Percentiles rank a stretch among this genome's conserved stretches.
Evolutionary conservation across 2,113 vertebrate genomes (phyloP).

Genomic region (Monarcha castaneiventris): DNA sequence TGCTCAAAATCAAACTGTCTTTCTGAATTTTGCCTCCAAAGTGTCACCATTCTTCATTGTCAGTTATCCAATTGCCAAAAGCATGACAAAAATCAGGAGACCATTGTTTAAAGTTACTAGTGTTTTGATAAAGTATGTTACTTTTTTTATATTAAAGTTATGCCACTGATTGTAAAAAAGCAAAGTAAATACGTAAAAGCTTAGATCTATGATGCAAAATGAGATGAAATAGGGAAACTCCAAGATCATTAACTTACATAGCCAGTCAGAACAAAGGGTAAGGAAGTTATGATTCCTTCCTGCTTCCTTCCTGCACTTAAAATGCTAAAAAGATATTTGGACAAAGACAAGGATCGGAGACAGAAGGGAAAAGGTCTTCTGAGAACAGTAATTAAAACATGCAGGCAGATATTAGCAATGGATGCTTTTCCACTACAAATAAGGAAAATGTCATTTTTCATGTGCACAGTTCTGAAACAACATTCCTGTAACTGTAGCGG

Average conservation of each 20-base stretch:
- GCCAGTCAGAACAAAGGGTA: not conserved
- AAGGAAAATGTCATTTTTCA: not conserved
- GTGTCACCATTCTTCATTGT: not conserved
- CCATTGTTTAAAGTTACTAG: not conserved
- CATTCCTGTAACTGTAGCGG: not conserved
- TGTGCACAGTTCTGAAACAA: not conserved
- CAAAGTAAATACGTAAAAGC: not conserved
- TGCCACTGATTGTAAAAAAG: not conserved
- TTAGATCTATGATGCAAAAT: not conserved
- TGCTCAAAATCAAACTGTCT: not conserved
- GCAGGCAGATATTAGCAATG: not conserved
- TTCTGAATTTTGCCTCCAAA: not conserved
- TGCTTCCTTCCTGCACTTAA: not conserved
- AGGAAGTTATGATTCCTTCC: not conserved
- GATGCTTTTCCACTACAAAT: not conserved
- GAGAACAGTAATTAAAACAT: not conserved
- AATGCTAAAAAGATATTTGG: not conserved
- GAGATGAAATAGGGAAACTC: not conserved
- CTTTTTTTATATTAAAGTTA: not conserved
- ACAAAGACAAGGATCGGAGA: not conserved
- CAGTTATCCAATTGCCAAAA: not conserved
- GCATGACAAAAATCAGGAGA: not conserved
- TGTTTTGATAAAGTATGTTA: not conserved
- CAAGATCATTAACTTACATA: not conserved
- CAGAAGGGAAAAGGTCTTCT: not conserved